Conservation (phyloP, 2,113 vertebrate species). For the Urocitellus parryii region DNA sequence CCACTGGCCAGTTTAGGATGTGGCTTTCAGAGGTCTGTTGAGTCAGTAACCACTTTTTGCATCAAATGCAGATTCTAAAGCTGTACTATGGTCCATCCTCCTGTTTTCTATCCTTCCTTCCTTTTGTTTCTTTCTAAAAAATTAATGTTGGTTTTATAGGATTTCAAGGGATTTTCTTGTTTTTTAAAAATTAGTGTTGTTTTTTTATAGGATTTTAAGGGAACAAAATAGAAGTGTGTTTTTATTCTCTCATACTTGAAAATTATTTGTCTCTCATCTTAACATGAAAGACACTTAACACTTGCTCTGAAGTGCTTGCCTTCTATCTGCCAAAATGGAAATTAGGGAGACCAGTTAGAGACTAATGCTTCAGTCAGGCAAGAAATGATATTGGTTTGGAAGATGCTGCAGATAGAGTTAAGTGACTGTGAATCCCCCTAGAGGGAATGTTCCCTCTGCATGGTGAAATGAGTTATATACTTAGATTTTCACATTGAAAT, state of each 20-base stretch:
- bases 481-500: neutral
- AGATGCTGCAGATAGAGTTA: neutral
- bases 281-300: neutral
- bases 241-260: neutral
- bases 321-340: neutral
- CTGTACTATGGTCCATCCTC: neutral
- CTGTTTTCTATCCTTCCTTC: neutral
- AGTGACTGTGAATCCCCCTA: neutral
- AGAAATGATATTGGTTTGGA: neutral
- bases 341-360: neutral
- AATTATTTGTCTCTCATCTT: neutral
- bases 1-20: neutral
- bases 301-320: neutral
- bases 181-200: neutral
- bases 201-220: neutral
- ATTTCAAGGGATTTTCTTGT: no score
- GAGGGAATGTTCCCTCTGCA: neutral
- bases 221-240: neutral
- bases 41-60: neutral
- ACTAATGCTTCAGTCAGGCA: neutral
- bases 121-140: no score
- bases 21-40: neutral
- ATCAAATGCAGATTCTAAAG: neutral
- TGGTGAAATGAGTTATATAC: neutral
- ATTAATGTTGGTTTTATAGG: no score